Conservation (phyloP, 2,797 vertebrate species). For the Acipenser ruthenus region DNA sequence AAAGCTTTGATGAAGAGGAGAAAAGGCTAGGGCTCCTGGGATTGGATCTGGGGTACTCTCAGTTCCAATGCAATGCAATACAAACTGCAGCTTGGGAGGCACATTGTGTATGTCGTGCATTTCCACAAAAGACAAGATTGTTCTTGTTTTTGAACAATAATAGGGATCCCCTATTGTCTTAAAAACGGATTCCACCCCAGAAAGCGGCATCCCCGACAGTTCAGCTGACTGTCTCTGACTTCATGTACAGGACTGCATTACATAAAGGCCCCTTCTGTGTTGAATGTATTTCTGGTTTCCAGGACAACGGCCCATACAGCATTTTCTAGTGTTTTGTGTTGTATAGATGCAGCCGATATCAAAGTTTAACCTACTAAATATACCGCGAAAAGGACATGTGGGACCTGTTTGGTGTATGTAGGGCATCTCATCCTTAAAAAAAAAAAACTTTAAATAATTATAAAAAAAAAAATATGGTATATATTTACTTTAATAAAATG, state of each 20-base stretch:
- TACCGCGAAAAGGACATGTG: no score
- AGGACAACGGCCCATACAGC: not conserved
- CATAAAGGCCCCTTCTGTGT: not conserved
- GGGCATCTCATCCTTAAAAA: no score
- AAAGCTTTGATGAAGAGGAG: slow-evolving; percentile 9
- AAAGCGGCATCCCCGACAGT: not conserved
- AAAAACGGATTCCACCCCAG: slow-evolving; percentile 4
- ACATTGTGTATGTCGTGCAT: not conserved
- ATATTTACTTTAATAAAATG: no score
- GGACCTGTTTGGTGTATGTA: no score
- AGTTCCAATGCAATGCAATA: not conserved
- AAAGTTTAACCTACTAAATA: no score
- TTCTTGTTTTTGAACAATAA: not conserved
- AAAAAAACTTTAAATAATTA: no score
- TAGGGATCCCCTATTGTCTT: slow-evolving; percentile 6
- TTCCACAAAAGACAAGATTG: not conserved
- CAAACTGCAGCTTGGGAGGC: not conserved
- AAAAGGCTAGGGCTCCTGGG: slow-evolving; percentile 6
- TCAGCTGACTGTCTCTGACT: not conserved
- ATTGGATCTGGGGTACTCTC: slow-evolving; percentile 6
- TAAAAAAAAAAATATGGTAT: no score
- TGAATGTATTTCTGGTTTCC: not conserved
- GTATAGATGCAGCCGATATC: no score
- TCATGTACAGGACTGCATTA: not conserved
- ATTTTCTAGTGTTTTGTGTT: no score